A percentile compares a stretch with the other conserved stretches of the same genome.
Evolutionary conservation across 2,113 vertebrate species (phyloP).

Genomic region (Psammodynastes pulverulentus): DNA sequence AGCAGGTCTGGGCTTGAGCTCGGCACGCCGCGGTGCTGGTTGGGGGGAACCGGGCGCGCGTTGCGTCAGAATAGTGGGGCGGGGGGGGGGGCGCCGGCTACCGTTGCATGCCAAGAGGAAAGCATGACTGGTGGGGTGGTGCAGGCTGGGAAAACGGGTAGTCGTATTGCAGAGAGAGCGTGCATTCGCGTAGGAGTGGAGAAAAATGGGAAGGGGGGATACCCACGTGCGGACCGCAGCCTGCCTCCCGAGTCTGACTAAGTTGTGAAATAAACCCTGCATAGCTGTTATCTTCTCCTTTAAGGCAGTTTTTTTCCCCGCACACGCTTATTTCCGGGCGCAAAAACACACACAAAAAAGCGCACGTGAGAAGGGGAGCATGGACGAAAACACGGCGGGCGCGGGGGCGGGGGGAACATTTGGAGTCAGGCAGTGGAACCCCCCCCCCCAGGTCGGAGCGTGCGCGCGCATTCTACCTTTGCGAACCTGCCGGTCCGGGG

Average conservation of each 20-base stretch:
- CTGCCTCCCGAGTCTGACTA: not conserved
- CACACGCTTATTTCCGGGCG: too few species aligned
- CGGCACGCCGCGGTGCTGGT: not conserved
- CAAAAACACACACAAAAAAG: too few species aligned
- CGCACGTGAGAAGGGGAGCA: not conserved
- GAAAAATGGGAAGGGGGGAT: not conserved
- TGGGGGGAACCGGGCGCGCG: not conserved
- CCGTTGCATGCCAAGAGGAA: not conserved
- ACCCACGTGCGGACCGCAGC: not conserved
- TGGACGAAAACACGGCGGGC: not conserved
- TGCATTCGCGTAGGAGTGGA: not conserved
- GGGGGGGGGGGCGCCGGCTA: not conserved
- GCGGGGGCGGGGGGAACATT: not conserved
- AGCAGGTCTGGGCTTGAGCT: not conserved
- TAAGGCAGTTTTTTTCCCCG: not conserved
- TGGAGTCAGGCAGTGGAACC: not conserved
- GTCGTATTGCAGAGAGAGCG: not conserved
- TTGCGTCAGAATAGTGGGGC: too few species aligned
- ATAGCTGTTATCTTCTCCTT: not conserved
- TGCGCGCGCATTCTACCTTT: not conserved
- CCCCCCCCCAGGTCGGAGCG: not conserved
- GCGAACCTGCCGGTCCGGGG: not conserved
- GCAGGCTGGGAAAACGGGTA: not conserved
- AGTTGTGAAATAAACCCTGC: not conserved
- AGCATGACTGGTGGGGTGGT: not conserved